Conservation (phyloP, 2,888 invertebrate genomes). For the Alcis repandata region DNA sequence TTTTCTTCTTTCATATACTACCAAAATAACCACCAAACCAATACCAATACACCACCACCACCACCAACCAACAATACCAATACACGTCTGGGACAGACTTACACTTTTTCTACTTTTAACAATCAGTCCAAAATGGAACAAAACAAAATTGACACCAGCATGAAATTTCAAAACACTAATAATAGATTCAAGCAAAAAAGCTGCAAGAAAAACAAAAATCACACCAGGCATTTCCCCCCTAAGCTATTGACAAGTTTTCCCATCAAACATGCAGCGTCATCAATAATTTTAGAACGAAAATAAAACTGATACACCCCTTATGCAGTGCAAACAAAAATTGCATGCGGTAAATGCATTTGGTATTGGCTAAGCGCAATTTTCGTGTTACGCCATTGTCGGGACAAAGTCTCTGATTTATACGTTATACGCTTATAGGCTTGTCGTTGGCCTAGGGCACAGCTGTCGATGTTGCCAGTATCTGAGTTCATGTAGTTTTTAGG, state of each 20-base stretch:
- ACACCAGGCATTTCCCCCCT: background rate
- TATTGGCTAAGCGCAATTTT: conserved; percentile 77
- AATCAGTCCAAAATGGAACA: no score
- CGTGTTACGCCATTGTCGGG: conserved; percentile 77
- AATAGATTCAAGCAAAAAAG: background rate
- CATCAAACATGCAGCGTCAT: conserved; percentile 6
- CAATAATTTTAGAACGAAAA: conserved; percentile 13
- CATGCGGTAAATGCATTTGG: conserved; percentile 81
- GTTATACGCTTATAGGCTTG: conserved; percentile 36
- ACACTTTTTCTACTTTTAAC: no score
- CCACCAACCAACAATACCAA: no score
- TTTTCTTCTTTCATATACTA: no score
- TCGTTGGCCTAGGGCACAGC: conserved; percentile 51
- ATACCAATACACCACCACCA: no score
- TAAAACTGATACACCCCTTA: conserved; percentile 45
- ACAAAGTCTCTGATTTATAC: conserved; percentile 75
- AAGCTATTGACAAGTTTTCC: background rate
- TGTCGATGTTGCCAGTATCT: conserved; percentile 8
- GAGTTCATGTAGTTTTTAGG: background rate
- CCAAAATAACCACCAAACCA: no score
- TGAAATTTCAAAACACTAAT: no score
- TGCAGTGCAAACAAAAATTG: conserved; percentile 61
- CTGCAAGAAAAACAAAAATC: background rate
- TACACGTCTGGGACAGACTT: no score
- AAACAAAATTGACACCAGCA: no score